A percentile compares a stretch with the other conserved stretches of the same genome.
Conservation (phyloP, 2,888 invertebrate species). For the Corythucha ciliata region DNA sequence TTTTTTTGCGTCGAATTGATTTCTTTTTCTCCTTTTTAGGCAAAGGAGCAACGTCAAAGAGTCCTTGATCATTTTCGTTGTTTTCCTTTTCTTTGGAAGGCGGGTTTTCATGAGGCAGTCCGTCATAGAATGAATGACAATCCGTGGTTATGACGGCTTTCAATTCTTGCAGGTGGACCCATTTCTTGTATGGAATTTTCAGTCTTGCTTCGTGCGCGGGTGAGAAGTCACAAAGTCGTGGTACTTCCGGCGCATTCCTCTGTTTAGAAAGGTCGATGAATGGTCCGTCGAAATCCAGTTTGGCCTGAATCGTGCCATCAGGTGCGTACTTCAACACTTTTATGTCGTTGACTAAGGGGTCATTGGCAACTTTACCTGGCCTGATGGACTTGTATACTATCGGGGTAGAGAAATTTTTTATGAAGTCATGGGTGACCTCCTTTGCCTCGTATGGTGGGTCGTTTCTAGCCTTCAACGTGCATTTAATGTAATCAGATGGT, state of each 20-base stretch:
- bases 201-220: not conserved
- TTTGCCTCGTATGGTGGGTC: too few species aligned
- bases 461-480: slow-evolving; percentile 1
- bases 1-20: not conserved
- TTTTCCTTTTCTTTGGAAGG: not conserved
- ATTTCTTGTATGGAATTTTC: slow-evolving; percentile 4
- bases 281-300: slow-evolving; percentile 1
- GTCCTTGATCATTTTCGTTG: not conserved
- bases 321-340: slow-evolving; percentile 2
- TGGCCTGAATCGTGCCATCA: not conserved
- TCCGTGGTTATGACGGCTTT: not conserved
- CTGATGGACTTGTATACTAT: slow-evolving; percentile 2
- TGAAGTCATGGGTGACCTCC: slow-evolving; percentile 2
- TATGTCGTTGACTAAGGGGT: not conserved
- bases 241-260: not conserved
- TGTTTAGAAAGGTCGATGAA: not conserved
- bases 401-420: not conserved
- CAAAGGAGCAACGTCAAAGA: not conserved
- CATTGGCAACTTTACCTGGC: not conserved
- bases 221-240: not conserved
- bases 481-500: not conserved
- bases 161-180: slow-evolving; percentile 1
- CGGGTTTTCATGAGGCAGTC: not conserved
- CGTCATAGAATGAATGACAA: slow-evolving; percentile 1
- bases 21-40: not conserved